A percentile compares a stretch with the other conserved stretches of the same genome.
Conservation (phyloP, 37 sponge, comb jelly and placozoan genomes). For the Ianthella basta region DNA sequence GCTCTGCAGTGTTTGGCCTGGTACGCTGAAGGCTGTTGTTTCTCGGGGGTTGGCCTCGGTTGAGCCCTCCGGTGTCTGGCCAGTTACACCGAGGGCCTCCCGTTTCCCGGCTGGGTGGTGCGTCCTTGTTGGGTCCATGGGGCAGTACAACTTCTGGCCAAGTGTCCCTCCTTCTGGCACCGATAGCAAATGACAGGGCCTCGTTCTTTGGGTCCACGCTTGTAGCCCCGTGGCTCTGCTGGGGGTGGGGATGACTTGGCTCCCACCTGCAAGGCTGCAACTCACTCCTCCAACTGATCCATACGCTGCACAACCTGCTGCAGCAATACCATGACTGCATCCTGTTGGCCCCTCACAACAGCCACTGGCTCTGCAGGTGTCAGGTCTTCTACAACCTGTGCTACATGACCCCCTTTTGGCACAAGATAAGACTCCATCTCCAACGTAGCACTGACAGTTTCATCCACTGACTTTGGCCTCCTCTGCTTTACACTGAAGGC, state of each 20-base stretch:
- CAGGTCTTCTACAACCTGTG: neutral
- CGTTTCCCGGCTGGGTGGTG: constrained; percentile 47
- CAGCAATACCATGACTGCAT: neutral
- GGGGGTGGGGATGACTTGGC: no score
- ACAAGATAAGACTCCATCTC: constrained; percentile 54
- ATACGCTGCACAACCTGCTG: neutral
- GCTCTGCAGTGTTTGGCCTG: no score
- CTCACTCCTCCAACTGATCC: neutral
- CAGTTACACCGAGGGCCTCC: constrained; percentile 23
- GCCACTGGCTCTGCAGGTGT: neutral
- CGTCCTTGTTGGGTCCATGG: neutral
- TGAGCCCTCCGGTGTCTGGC: constrained; percentile 38
- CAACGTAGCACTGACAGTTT: constrained; percentile 49
- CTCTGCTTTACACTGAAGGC: constrained; percentile 50
- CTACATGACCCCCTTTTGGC: neutral
- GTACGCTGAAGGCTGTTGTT: no score
- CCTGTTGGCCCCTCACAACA: neutral
- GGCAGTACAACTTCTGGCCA: neutral
- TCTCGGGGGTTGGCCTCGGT: no score
- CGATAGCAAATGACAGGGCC: neutral
- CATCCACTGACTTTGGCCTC: constrained; percentile 43
- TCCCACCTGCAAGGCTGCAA: neutral
- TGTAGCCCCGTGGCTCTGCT: neutral
- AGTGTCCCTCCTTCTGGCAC: neutral
- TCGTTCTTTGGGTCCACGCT: neutral